Conservation (phyloP, 2,888 invertebrate species). For the Chironomus tentans region DNA sequence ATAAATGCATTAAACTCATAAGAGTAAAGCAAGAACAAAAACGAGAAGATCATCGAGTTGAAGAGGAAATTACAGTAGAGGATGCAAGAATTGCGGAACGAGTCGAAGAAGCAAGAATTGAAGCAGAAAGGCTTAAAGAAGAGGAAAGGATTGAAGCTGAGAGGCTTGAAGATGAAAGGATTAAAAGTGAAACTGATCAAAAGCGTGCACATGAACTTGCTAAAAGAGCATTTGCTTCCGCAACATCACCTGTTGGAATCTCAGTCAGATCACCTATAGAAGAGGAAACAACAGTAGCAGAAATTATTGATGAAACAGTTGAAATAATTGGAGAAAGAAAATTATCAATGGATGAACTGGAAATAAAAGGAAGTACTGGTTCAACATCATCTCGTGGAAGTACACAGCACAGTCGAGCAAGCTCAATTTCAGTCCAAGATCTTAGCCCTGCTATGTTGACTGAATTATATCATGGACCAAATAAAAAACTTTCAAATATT, state of each 20-base stretch:
- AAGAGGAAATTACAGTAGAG: neutral
- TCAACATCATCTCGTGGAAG: neutral
- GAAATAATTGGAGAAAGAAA: neutral
- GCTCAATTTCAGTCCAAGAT: neutral
- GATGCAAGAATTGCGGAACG: neutral
- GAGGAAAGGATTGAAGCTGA: constrained; percentile 2
- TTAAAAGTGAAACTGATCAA: neutral
- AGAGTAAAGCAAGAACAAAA: neutral
- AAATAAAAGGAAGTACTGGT: neutral
- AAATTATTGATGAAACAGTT: neutral
- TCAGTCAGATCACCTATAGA: no score
- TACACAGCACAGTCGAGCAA: constrained; percentile 2
- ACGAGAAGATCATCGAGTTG: neutral
- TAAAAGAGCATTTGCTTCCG: neutral
- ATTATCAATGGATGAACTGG: neutral
- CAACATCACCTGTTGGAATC: neutral
- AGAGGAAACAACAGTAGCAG: neutral
- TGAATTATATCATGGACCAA: constrained; percentile 21
- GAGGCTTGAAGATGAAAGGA: neutral
- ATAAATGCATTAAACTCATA: constrained; percentile 45
- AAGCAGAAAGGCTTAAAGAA: neutral
- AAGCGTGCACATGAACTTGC: neutral
- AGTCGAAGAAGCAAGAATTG: neutral
- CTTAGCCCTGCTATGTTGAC: neutral
- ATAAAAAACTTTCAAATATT: neutral